Evolutionary conservation across 53 echinoderm and acorn worm genomes (phyloP).

Genomic region (Crossaster papposus): DNA sequence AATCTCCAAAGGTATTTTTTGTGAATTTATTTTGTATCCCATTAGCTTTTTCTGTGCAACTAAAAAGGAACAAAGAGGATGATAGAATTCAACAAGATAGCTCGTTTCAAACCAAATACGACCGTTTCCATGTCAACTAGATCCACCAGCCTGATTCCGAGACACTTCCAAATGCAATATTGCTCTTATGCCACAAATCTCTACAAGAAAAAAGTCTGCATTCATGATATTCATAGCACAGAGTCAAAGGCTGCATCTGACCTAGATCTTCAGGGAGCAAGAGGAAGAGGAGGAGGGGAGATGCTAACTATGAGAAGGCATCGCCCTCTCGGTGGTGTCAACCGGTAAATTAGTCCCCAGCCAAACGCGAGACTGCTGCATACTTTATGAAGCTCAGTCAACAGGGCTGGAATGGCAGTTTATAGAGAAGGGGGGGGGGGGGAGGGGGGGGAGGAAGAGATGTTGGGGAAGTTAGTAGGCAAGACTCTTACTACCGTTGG

Average conservation of each 20-base stretch:
- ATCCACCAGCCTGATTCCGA: too few relatives aligned
- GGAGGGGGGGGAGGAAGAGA: too few relatives aligned
- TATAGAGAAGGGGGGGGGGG: too few relatives aligned
- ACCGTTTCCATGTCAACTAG: too few relatives aligned
- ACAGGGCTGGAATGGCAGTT: not conserved
- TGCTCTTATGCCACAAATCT: not conserved
- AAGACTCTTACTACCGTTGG: slow-evolving; percentile 12
- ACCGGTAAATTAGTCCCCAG: slow-evolving; percentile 49
- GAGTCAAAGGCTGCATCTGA: not conserved
- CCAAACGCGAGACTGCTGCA: slow-evolving; percentile 19
- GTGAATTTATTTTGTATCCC: too few relatives aligned
- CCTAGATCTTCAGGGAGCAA: slow-evolving; percentile 23
- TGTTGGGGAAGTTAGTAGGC: slow-evolving; percentile 23
- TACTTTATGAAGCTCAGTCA: slow-evolving; percentile 26
- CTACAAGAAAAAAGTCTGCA: not conserved
- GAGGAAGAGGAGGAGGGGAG: not conserved
- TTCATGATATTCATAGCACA: slow-evolving; percentile 54
- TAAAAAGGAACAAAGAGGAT: too few relatives aligned
- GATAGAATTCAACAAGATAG: too few relatives aligned
- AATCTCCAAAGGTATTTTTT: too few relatives aligned
- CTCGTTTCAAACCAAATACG: too few relatives aligned
- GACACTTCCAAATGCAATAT: not conserved
- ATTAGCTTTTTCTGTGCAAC: too few relatives aligned
- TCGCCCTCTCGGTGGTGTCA: slow-evolving; percentile 27
- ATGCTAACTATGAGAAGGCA: not conserved